Base-by-base conservation (phyloP, 1,140 invertebrate species). In the Saccostrea echinata region DNA sequence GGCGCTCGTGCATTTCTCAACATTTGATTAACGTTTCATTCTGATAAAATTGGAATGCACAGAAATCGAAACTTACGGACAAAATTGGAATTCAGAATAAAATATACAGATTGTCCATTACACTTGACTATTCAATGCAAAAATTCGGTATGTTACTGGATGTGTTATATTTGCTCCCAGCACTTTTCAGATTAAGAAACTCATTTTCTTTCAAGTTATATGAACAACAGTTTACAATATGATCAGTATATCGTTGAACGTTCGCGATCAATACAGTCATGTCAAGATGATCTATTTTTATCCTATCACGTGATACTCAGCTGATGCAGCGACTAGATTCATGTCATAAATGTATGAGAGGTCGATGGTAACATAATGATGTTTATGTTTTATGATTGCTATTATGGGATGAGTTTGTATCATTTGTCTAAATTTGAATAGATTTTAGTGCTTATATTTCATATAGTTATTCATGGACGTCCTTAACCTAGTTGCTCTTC, bases 271-370 rank as follows among this genome's bases (percentile, higher is more conserved):
- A 27, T 24, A n/a, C n/a, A 68, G 21, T 68, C 64, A 68, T 68
- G 6, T 24, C 4, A 27, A 24, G 24, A 24, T 68, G 21, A 12
- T 68, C 21, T 68, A 27, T 27, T 68, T 68, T 27, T 68, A 68
- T 18, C 64, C 11, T 24, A 68, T 68, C 64, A 68, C 64, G 64
- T 68, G 64, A 68, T 27, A 68, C n/a, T n/a, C 64, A 68, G 64
- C 64, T 68, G 64, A 68, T 68, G 64, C 6, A 6, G 24, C 27
- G 64, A 68, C 64, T 68, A n/a, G 2, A 30, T 24, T 24, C 24
- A 11, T 9, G 64, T 27, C 11, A 27, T 9, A 68, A 68, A 68
- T 68, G 64, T 68, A 68, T 24, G 64, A n/a, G 24, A 27, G 64
- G 27, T 68, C 64, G 12, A 30, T 30, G 24, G 21, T 24, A 68